Evolutionary conservation across 1,140 invertebrate genomes (phyloP).

Genomic region (Cyrtorhinus lividipennis): DNA sequence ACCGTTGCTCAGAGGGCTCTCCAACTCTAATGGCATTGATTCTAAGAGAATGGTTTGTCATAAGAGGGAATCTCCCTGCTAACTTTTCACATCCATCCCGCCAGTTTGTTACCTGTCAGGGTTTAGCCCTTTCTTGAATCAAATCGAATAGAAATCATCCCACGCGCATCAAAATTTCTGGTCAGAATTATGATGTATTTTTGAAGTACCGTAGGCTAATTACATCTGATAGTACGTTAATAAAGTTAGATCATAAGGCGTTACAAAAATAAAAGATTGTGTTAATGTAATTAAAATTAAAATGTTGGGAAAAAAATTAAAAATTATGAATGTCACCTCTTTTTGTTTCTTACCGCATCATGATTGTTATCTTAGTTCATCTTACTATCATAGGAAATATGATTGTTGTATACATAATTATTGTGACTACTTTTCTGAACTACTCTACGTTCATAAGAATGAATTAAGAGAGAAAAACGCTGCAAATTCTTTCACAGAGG

Average conservation of each 20-base stretch:
- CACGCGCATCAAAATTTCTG: neutral
- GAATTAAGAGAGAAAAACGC: too few relatives aligned
- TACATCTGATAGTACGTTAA: neutral
- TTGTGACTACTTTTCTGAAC: too few relatives aligned
- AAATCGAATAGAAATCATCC: neutral
- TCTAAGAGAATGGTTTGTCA: neutral
- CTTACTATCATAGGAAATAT: constrained; percentile 10
- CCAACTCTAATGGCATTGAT: neutral
- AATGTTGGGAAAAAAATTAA: neutral
- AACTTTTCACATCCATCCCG: neutral
- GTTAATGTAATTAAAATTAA: neutral
- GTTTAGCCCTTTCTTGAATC: neutral
- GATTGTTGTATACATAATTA: constrained; percentile 11
- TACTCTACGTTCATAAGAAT: too few relatives aligned
- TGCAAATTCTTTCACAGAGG: too few relatives aligned
- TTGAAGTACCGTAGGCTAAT: neutral
- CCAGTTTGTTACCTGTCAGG: neutral
- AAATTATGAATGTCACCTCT: constrained; percentile 4
- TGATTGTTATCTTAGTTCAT: neutral
- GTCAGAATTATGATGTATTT: neutral
- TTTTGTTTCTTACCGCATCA: constrained; percentile 8
- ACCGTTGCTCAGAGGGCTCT: too few relatives aligned
- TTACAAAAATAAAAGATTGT: constrained; percentile 1
- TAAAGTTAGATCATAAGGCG: neutral
- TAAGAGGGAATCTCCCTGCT: neutral